phyloP scores from a whole-genome alignment of 92 coral and sea anemone genomes.

The Heteractis magnifica region DNA sequence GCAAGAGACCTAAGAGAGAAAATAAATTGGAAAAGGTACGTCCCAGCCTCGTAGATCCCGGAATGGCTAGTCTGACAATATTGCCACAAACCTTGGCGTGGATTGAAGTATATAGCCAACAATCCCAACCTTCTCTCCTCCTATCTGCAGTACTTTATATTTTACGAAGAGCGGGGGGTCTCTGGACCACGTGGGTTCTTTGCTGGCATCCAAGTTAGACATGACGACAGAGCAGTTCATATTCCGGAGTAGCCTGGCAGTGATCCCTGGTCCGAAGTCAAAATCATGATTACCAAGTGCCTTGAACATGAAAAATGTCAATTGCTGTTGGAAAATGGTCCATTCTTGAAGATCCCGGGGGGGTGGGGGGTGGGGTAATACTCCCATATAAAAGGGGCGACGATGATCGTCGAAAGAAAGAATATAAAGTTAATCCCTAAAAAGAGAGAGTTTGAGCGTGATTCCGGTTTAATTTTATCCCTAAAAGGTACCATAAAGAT shows the following conservation, averaged over 20 bases:
- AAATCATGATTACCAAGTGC: conserved; percentile 94
- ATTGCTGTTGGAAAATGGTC: not conserved
- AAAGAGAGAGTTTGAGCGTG: too few species aligned
- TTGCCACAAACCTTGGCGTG: conserved; percentile 54
- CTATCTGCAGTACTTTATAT: conserved; percentile 50
- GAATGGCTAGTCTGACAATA: too few species aligned
- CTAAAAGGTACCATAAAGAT: too few species aligned
- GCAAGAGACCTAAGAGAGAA: too few species aligned
- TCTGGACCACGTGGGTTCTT: conserved; percentile 76
- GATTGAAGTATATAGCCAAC: conserved; percentile 69
- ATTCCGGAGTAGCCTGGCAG: conserved; percentile 60
- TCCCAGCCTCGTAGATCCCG: too few species aligned
- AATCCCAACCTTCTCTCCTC: conserved; percentile 79
- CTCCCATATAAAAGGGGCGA: not conserved
- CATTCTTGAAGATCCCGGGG: not conserved
- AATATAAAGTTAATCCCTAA: too few species aligned
- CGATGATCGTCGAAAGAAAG: not conserved
- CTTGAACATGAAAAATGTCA: conserved; percentile 26
- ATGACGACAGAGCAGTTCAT: conserved; percentile 71
- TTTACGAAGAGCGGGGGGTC: conserved; percentile 53
- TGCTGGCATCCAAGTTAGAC: conserved; percentile 70
- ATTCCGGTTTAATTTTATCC: too few species aligned
- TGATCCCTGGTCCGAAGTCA: conserved; percentile 80
- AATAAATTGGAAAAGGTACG: too few species aligned
- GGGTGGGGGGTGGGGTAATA: not conserved